Percentiles rank a stretch among this genome's conserved stretches.
Evolutionary conservation across 2,797 vertebrate genomes (phyloP).

Genomic region (Molossus molossus): DNA sequence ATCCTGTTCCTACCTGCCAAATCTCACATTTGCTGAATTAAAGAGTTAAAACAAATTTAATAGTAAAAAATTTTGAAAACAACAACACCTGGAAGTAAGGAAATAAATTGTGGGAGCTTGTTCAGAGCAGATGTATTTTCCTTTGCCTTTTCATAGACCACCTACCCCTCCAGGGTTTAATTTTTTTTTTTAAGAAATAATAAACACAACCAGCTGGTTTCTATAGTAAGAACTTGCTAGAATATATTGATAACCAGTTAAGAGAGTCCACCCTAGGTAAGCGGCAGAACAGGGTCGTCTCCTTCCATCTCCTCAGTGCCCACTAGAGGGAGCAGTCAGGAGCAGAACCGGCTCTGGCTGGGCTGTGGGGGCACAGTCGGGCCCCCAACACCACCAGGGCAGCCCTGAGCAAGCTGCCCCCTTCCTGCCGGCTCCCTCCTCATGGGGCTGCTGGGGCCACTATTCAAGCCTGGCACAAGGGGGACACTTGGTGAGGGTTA

Average conservation of each 20-base stretch:
- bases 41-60: conserved; percentile 45
- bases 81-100: background rate
- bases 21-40: background rate
- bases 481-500: background rate
- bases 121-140: background rate
- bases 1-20: conserved; percentile 45
- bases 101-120: background rate
- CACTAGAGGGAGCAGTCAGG: background rate
- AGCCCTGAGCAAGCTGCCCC: background rate
- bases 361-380: too few relatives aligned
- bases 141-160: conserved; percentile 58
- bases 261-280: background rate
- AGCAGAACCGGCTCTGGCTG: background rate
- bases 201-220: background rate
- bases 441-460: background rate
- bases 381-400: background rate
- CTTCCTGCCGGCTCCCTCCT: background rate
- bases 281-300: background rate
- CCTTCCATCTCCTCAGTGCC: too few relatives aligned
- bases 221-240: conserved; percentile 27
- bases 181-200: background rate
- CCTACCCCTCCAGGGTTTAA: background rate
- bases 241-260: background rate
- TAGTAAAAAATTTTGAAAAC: background rate
- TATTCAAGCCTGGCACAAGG: background rate